A percentile compares a stretch with the other conserved stretches of the same genome.
Conservation (phyloP, 2,113 vertebrate genomes). For the Pampusana beccarii region DNA sequence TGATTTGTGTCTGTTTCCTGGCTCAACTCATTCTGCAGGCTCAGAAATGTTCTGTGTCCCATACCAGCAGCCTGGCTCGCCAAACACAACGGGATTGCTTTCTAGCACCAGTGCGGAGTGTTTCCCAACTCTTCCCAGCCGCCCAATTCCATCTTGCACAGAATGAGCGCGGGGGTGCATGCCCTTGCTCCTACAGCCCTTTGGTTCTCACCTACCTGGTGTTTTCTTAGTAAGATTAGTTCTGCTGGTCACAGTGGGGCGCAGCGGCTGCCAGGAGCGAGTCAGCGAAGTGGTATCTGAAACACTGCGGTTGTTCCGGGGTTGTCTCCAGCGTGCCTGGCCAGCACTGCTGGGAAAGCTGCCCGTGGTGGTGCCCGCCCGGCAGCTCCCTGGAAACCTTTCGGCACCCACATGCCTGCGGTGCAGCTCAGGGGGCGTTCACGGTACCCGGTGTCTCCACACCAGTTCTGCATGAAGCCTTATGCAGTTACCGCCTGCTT, state of each 20-base stretch:
- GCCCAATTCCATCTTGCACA: neutral
- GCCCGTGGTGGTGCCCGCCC: neutral
- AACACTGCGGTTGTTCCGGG: neutral
- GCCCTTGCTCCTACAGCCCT: neutral
- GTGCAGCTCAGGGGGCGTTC: neutral
- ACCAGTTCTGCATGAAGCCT: neutral
- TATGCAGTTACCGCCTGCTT: neutral
- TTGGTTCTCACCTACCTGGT: neutral
- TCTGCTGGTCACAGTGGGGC: neutral
- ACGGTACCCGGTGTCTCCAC: rapidly evolving
- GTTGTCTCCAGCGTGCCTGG: neutral
- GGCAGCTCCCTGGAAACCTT: neutral
- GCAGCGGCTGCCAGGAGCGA: neutral
- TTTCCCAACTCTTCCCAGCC: neutral
- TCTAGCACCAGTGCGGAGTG: neutral
- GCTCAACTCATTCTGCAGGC: neutral
- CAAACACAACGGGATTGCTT: neutral
- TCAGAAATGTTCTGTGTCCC: neutral
- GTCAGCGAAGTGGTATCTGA: neutral
- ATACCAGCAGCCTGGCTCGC: neutral
- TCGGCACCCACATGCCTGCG: neutral
- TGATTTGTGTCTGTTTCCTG: neutral
- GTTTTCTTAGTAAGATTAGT: neutral
- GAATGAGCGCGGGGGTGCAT: rapidly evolving
- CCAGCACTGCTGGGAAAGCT: neutral